phyloP scores from a whole-genome alignment of 2,113 vertebrate species.

The Phaetusa simplex region DNA sequence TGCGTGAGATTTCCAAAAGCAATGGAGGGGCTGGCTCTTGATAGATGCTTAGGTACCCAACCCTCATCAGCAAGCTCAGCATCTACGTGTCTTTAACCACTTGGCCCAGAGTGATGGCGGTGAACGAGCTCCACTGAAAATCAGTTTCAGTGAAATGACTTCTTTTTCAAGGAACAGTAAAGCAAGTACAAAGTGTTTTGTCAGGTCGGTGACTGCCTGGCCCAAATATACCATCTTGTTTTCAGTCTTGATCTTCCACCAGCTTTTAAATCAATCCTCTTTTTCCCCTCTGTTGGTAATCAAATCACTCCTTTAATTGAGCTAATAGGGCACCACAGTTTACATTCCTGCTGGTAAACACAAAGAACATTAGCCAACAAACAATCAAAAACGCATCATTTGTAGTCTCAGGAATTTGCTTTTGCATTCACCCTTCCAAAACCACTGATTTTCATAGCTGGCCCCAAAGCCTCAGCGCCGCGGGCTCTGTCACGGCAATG shows the following conservation, averaged over 20 bases:
- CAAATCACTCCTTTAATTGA: not conserved
- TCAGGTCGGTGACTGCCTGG: not conserved
- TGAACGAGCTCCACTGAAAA: not conserved
- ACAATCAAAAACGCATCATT: not conserved
- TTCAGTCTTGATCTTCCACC: not conserved
- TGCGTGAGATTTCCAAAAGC: not conserved
- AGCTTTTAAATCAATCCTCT: not conserved
- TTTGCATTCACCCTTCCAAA: not conserved
- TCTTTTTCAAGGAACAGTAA: not conserved
- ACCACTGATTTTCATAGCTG: not conserved
- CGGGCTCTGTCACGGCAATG: not conserved
- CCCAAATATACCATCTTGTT: not conserved
- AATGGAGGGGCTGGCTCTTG: not conserved
- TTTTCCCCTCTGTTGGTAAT: not conserved
- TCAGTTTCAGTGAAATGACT: not conserved
- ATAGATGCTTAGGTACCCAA: fast-evolving
- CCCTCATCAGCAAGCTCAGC: not conserved
- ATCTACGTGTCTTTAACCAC: not conserved
- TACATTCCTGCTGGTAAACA: not conserved
- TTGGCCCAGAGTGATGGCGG: not conserved
- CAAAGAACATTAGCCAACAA: not conserved
- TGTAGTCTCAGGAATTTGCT: not conserved
- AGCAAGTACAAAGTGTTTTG: not conserved
- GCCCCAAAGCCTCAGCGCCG: not conserved
- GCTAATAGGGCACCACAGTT: not conserved